A percentile compares a stretch with the other conserved stretches of the same genome.
These are phyloP conservation scores for Trachelus tabidus DNA, from an alignment of 2,888 invertebrate genomes.

Conservation along the genomic window DNA sequence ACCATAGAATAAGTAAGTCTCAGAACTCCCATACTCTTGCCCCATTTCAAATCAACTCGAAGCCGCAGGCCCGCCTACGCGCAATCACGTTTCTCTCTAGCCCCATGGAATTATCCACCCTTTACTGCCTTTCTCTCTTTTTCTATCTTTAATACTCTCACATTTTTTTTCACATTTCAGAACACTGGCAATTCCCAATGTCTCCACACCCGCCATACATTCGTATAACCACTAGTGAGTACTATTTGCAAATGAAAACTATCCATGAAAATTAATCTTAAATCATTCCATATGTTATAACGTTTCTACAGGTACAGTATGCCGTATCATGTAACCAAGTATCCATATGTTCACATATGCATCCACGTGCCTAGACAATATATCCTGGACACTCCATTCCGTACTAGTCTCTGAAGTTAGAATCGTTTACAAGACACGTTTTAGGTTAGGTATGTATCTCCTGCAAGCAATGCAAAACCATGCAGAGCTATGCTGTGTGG, in stretches of 20 bases:
- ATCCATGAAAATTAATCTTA: background rate
- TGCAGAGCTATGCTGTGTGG: background rate
- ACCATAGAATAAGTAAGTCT: conserved; percentile 4
- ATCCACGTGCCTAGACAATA: background rate
- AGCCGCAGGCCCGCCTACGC: conserved; percentile 30
- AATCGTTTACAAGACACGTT: background rate
- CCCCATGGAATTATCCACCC: conserved; percentile 5
- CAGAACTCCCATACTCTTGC: conserved; percentile 16
- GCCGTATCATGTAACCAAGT: background rate
- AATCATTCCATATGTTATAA: background rate
- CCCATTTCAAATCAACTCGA: conserved; percentile 32
- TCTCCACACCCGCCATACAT: background rate
- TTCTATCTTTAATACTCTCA: background rate
- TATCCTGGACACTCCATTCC: background rate
- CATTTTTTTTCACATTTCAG: background rate
- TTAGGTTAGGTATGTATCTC: background rate
- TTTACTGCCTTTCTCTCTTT: background rate
- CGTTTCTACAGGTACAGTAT: background rate
- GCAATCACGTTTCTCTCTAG: conserved; percentile 7
- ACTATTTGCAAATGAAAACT: too few species aligned
- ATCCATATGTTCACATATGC: background rate
- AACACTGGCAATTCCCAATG: background rate
- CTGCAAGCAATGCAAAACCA: background rate
- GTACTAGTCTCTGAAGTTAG: background rate
- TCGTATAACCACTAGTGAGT: background rate